Percentiles rank a stretch among this genome's conserved stretches.
phyloP scores from a whole-genome alignment of 2,113 vertebrate species.

The Syngnathoides biaculeatus region DNA sequence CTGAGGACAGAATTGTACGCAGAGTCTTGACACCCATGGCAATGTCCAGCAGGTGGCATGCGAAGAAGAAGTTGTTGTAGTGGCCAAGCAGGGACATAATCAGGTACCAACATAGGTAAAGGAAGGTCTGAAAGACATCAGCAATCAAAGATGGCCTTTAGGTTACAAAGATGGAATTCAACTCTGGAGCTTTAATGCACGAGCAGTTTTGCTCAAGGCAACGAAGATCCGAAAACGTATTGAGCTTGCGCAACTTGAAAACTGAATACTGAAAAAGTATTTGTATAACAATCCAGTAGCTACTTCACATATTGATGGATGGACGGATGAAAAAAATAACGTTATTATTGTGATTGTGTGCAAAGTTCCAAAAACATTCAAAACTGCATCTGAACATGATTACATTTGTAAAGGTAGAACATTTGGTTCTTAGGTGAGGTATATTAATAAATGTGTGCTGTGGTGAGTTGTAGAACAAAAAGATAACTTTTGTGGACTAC shows the following conservation, averaged over 20 bases:
- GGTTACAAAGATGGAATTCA: neutral
- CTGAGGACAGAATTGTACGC: constrained; percentile 88
- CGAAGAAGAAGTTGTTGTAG: constrained; percentile 94
- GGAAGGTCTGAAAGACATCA: constrained; percentile 77
- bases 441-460: no score
- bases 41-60: constrained; percentile 87
- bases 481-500: no score
- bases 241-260: neutral
- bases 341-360: neutral
- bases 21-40: constrained; percentile 92
- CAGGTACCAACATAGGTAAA: constrained; percentile 88
- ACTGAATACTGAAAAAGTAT: neutral
- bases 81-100: constrained; percentile 90
- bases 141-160: neutral
- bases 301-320: no score
- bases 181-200: no score
- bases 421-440: no score
- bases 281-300: no score
- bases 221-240: neutral
- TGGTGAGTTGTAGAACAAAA: no score
- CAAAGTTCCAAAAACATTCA: neutral
- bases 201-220: neutral
- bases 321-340: no score
- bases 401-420: no score
- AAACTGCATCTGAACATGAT: no score